A percentile compares a stretch with the other conserved stretches of the same genome.
Evolutionary conservation across 2,888 invertebrate species (phyloP).

Genomic region (Griposia aprilina): DNA sequence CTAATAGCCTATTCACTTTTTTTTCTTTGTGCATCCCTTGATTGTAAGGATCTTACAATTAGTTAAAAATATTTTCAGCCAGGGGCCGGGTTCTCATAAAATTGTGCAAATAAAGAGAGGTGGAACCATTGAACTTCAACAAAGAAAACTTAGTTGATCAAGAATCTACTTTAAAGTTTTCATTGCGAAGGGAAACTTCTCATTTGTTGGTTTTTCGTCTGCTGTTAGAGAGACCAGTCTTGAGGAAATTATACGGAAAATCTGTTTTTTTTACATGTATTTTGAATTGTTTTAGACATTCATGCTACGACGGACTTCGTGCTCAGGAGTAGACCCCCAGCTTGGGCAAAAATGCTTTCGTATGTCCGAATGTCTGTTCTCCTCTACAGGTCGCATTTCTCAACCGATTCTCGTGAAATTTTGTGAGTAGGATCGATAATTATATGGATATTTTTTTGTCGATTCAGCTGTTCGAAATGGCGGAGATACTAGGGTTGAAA

Average conservation of each 20-base stretch:
- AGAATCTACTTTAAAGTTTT: conserved; percentile 36
- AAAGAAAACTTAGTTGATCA: conserved; percentile 46
- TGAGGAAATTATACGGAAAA: neutral
- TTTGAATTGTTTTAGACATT: neutral
- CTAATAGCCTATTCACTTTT: conserved; percentile 45
- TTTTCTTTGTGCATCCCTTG: conserved; percentile 43
- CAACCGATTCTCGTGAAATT: too few species aligned
- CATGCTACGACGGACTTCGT: too few species aligned
- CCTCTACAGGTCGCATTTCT: too few species aligned
- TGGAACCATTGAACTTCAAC: conserved; percentile 35
- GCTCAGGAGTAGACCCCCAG: too few species aligned
- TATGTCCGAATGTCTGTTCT: too few species aligned
- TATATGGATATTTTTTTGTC: too few species aligned
- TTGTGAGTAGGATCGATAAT: too few species aligned
- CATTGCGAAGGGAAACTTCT: conserved; percentile 23
- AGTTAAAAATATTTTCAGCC: conserved; percentile 44
- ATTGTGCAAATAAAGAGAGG: conserved; percentile 32
- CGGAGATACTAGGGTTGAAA: too few species aligned
- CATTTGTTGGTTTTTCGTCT: conserved; percentile 46
- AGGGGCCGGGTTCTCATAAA: conserved; percentile 25
- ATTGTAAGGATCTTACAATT: conserved; percentile 47
- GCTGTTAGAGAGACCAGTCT: neutral
- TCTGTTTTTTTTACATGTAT: neutral
- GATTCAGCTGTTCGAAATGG: too few species aligned
- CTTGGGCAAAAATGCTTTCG: too few species aligned